A percentile compares a stretch with the other conserved stretches of the same genome.
Evolutionary conservation across 2,797 vertebrate genomes (phyloP).

Genomic region (Chromis chromis): DNA sequence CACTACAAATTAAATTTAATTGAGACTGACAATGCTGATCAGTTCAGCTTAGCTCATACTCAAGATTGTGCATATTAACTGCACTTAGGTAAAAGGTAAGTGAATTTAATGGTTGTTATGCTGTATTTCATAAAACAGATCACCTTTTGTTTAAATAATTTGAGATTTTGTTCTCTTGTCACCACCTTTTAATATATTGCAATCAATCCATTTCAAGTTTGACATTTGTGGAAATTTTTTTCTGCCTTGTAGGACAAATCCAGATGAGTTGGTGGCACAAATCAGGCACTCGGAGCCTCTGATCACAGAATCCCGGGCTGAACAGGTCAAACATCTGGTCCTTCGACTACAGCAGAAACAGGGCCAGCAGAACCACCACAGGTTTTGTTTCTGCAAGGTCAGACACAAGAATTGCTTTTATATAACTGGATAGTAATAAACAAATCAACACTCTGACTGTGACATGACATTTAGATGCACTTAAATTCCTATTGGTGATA

Average conservation of each 20-base stretch:
- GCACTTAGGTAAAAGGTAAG: background rate
- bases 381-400: conserved; percentile 93
- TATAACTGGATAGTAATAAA: background rate
- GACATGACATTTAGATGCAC: background rate
- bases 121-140: background rate
- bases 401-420: conserved; percentile 32
- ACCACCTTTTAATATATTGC: background rate
- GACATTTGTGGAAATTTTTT: conserved; percentile 9
- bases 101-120: background rate
- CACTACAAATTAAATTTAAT: too few species aligned
- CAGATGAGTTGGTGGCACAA: conserved; percentile 86
- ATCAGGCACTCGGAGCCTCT: conserved; percentile 90
- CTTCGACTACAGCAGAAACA: conserved; percentile 91
- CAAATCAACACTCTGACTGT: background rate
- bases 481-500: background rate
- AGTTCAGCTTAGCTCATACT: background rate
- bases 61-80: background rate
- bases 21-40: too few species aligned
- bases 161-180: background rate
- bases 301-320: conserved; percentile 86
- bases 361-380: conserved; percentile 84
- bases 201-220: background rate
- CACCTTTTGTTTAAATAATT: background rate
- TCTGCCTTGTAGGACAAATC: conserved; percentile 85
- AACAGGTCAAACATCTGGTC: conserved; percentile 89